phyloP scores from a whole-genome alignment of 64 coral and sea anemone genomes.

The Cladopsammia gracilis region DNA sequence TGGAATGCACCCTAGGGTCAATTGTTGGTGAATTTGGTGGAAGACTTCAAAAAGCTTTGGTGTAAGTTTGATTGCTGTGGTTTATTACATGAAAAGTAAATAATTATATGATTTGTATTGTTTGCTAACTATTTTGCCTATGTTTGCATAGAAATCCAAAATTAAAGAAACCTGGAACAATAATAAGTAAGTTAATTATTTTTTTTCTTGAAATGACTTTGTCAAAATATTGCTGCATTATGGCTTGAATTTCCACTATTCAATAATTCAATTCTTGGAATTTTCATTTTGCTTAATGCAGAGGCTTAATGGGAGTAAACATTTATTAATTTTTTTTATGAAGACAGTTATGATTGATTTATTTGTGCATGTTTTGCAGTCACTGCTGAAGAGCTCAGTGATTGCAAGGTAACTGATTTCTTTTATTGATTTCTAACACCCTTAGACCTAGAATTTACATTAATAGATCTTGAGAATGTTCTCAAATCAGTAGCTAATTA shows the following conservation, averaged over 20 bases:
- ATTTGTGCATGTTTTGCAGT: conserved; percentile 59
- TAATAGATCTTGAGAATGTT: too few species aligned
- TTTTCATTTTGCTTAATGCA: too few species aligned
- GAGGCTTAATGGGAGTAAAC: too few species aligned
- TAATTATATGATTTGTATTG: not conserved
- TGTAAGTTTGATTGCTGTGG: conserved; percentile 62
- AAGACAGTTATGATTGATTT: not conserved
- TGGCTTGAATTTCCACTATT: too few species aligned
- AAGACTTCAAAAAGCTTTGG: conserved; percentile 74
- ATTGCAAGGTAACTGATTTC: conserved; percentile 72
- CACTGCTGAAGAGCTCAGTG: conserved; percentile 82
- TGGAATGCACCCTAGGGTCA: conserved; percentile 85
- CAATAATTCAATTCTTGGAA: too few species aligned
- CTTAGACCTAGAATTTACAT: too few species aligned
- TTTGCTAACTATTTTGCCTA: not conserved
- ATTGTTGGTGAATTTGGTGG: conserved; percentile 94
- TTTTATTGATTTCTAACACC: too few species aligned
- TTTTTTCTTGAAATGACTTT: not conserved
- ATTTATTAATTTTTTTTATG: not conserved
- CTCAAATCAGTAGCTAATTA: too few species aligned
- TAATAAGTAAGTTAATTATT: conserved; percentile 71
- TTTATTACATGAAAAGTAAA: too few species aligned
- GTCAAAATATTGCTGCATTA: not conserved
- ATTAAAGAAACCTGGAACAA: conserved; percentile 70
- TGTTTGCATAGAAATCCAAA: conserved; percentile 82